A percentile compares a stretch with the other conserved stretches of the same genome.
phyloP scores from a whole-genome alignment of 2,888 invertebrate species.

The Cantharis lateralis region DNA sequence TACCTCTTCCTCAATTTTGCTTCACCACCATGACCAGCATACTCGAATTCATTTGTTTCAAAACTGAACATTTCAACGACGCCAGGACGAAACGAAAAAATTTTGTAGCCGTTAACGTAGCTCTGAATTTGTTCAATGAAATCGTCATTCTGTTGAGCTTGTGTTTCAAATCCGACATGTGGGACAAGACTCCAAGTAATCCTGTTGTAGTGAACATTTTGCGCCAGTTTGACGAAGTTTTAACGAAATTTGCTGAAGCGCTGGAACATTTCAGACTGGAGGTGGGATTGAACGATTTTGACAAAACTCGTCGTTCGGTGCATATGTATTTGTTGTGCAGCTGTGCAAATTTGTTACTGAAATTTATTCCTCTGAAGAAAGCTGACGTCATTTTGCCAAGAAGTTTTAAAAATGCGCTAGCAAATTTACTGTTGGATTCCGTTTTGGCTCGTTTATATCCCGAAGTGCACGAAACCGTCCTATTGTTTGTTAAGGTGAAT shows the following conservation, averaged over 20 bases:
- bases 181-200: constrained; percentile 59
- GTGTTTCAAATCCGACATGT: constrained; percentile 62
- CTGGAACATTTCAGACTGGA: constrained; percentile 56
- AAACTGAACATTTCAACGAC: constrained; percentile 41
- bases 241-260: constrained; percentile 64
- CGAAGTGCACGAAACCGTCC: constrained; percentile 52
- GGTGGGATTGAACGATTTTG: constrained; percentile 44
- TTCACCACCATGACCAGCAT: constrained; percentile 52
- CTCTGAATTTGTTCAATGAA: constrained; percentile 57
- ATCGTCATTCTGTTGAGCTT: constrained; percentile 59
- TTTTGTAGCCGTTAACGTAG: constrained; percentile 54
- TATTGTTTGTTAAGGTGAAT: constrained; percentile 56
- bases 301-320: constrained; percentile 48
- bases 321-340: constrained; percentile 57
- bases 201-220: constrained; percentile 50
- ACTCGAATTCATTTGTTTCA: constrained; percentile 46
- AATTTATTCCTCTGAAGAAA: constrained; percentile 54
- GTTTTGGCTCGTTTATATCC: constrained; percentile 57
- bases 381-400: constrained; percentile 55
- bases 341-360: constrained; percentile 51
- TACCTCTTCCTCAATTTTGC: constrained; percentile 57
- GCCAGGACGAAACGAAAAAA: constrained; percentile 35
- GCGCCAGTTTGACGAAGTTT: constrained; percentile 60
- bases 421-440: constrained; percentile 55
- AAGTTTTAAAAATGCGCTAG: constrained; percentile 54